These are phyloP conservation scores for Notarius lentiginosus DNA, from an alignment of 2,113 vertebrate genomes.

Conservation along the genomic window DNA sequence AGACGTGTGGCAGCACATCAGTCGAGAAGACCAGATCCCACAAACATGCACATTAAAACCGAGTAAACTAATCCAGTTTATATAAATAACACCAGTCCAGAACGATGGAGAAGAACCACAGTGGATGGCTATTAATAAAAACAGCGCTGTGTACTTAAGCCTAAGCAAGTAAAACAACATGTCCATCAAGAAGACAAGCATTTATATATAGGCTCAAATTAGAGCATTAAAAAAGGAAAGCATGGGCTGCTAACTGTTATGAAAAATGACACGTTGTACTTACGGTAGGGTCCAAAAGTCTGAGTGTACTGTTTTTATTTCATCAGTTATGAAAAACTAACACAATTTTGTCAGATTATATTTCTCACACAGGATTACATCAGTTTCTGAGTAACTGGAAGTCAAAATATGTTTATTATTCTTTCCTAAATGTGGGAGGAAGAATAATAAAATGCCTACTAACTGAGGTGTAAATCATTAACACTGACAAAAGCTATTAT, in stretches of 20 bases:
- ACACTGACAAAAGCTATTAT: not conserved
- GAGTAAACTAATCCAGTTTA: conserved; percentile 46
- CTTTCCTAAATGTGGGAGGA: conserved; percentile 8
- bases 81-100: conserved; percentile 12
- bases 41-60: conserved; percentile 18
- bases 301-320: conserved; percentile 10
- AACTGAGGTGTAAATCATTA: conserved; percentile 1
- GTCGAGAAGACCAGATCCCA: conserved; percentile 6
- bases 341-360: not conserved
- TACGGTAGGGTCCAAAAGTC: not conserved
- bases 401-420: conserved; percentile 1
- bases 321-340: conserved; percentile 16
- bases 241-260: not conserved
- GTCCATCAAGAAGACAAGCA: not conserved
- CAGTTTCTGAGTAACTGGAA: not conserved
- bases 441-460: not conserved
- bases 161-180: conserved; percentile 22
- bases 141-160: conserved; percentile 12
- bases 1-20: conserved; percentile 20
- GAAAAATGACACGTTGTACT: conserved; percentile 17
- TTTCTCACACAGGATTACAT: conserved; percentile 9
- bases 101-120: conserved; percentile 14
- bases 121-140: conserved; percentile 26
- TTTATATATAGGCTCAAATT: conserved; percentile 17
- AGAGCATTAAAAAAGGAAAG: not conserved